phyloP scores from a whole-genome alignment of 1,140 invertebrate species.

The Thalassaphorura encarpata region DNA sequence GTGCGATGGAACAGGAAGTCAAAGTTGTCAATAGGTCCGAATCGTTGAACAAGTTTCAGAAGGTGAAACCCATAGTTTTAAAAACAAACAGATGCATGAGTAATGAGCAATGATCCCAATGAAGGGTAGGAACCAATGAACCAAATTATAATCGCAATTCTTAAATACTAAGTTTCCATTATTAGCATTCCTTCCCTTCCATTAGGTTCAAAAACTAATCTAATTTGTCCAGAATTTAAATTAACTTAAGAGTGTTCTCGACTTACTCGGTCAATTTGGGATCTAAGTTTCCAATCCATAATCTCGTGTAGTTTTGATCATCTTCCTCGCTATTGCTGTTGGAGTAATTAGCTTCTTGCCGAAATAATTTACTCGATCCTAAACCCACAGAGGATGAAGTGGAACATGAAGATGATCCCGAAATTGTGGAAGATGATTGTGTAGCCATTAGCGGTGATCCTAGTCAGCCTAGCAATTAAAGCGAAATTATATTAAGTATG shows the following conservation, averaged over 20 bases:
- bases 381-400: no score
- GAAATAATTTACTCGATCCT: not conserved
- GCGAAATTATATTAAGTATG: not conserved
- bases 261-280: constrained; percentile 43
- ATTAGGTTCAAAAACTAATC: not conserved
- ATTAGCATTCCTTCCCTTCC: no score
- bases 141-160: no score
- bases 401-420: not conserved
- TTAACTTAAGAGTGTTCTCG: not conserved
- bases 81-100: constrained; percentile 18
- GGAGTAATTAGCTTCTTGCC: not conserved
- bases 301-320: constrained; percentile 29
- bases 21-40: constrained; percentile 43
- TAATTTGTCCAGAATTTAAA: not conserved
- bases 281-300: constrained; percentile 47
- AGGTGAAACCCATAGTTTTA: constrained; percentile 37
- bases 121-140: not conserved
- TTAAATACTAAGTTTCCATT: no score
- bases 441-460: not conserved
- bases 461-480: not conserved
- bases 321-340: not conserved
- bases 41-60: constrained; percentile 44
- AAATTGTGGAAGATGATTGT: not conserved
- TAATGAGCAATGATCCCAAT: not conserved
- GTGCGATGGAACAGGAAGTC: constrained; percentile 46